Percentiles rank a stretch among this genome's conserved stretches.
phyloP scores from a whole-genome alignment of 2,113 vertebrate genomes.

The Eleginops maclovinus region DNA sequence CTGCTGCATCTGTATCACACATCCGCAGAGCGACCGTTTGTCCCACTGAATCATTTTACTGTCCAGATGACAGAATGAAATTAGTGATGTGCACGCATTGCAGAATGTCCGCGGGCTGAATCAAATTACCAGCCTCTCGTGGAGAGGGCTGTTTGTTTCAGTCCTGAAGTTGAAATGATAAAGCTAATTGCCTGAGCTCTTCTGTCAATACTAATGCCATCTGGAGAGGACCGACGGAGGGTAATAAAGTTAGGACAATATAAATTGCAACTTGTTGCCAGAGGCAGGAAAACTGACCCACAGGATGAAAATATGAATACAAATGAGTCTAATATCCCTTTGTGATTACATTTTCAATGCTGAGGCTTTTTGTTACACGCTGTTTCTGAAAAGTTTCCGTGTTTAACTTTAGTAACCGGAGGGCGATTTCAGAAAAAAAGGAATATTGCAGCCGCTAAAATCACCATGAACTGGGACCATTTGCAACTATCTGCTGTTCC shows the following conservation, averaged over 20 bases:
- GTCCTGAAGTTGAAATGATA: slow-evolving; percentile 40
- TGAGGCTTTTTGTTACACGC: neutral
- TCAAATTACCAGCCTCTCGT: slow-evolving; percentile 42
- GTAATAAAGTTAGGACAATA: slow-evolving; percentile 16
- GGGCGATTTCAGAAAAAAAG: no score
- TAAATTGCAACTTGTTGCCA: slow-evolving; percentile 38
- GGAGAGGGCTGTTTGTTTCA: slow-evolving; percentile 33
- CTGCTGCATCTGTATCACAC: slow-evolving; percentile 4
- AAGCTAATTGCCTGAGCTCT: slow-evolving; percentile 53
- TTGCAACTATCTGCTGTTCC: no score
- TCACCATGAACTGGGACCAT: no score
- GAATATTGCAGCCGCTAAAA: no score
- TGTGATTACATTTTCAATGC: neutral
- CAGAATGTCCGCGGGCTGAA: slow-evolving; percentile 45
- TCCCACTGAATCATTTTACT: slow-evolving; percentile 18
- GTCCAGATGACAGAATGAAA: slow-evolving; percentile 50
- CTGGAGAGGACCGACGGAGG: slow-evolving; percentile 46
- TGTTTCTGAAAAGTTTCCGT: no score
- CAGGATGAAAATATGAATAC: neutral
- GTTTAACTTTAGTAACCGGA: no score
- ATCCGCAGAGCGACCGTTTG: slow-evolving; percentile 1
- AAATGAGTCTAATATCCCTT: neutral
- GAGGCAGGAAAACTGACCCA: slow-evolving; percentile 15
- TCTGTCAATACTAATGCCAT: slow-evolving; percentile 56
- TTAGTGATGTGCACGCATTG: slow-evolving; percentile 36